Conservation (phyloP, 2,113 vertebrate genomes). For the Rhinogobius similis region DNA sequence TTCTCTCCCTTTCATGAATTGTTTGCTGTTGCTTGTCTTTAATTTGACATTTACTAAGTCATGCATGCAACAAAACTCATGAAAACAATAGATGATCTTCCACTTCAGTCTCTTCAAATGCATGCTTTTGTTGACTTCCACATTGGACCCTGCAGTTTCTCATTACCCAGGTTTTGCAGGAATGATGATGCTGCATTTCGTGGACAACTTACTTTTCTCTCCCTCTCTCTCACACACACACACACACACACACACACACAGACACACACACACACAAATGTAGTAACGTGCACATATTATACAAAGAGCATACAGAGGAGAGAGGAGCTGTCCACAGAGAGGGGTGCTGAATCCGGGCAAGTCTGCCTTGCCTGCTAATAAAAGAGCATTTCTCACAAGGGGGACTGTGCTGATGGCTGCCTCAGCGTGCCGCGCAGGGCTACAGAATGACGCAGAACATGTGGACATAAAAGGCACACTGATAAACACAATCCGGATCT, state of each 20-base stretch:
- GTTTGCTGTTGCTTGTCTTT: background rate
- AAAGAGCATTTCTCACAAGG: slow-evolving; percentile 66
- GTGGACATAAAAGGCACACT: slow-evolving; percentile 72
- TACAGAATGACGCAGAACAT: slow-evolving; percentile 60
- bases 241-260: slow-evolving; percentile 3
- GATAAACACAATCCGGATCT: slow-evolving; percentile 71
- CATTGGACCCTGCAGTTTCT: slow-evolving; percentile 45
- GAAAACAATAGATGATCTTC: slow-evolving; percentile 12
- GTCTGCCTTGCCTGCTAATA: slow-evolving; percentile 65
- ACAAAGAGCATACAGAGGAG: slow-evolving; percentile 50
- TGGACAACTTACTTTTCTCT: slow-evolving; percentile 24
- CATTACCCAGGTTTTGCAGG: slow-evolving; percentile 41
- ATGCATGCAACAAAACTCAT: slow-evolving; percentile 8
- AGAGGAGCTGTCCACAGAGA: slow-evolving; percentile 60
- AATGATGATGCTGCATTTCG: slow-evolving; percentile 57
- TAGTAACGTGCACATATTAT: slow-evolving; percentile 39
- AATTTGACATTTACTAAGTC: slow-evolving; percentile 19
- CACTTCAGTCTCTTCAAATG: slow-evolving; percentile 22
- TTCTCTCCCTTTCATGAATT: slow-evolving; percentile 1
- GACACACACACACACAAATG: slow-evolving; percentile 12
- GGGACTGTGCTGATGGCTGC: slow-evolving; percentile 55
- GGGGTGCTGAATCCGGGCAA: slow-evolving; percentile 64
- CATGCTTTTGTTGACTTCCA: slow-evolving; percentile 18
- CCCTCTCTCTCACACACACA: background rate
- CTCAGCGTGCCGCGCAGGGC: slow-evolving; percentile 44